These are phyloP conservation scores for Falcaria lacertinaria DNA, from an alignment of 2,888 invertebrate genomes.

Conservation along the genomic window DNA sequence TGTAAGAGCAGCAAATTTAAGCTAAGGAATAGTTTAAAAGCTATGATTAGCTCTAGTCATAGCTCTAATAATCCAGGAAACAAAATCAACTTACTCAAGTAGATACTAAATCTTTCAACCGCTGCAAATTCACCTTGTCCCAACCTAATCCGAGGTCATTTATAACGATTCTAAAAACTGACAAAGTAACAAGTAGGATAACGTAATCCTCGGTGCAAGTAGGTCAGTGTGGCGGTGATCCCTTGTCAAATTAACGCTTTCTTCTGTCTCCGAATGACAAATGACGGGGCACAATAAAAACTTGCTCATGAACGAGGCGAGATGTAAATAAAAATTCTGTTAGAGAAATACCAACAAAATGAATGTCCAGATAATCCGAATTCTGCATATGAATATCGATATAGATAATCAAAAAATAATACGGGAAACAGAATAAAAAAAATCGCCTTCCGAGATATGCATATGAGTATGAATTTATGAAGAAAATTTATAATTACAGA, in stretches of 20 bases:
- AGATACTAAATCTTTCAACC: background rate
- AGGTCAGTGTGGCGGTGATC: constrained; percentile 61
- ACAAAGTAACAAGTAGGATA: constrained; percentile 43
- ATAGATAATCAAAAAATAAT: no score
- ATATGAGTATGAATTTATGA: no score
- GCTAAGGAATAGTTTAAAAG: no score
- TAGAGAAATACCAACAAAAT: constrained; percentile 11
- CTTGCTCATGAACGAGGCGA: constrained; percentile 38
- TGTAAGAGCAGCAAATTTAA: no score
- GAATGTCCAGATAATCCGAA: no score
- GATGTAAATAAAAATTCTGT: constrained; percentile 38
- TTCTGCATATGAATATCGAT: no score
- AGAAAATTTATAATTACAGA: no score
- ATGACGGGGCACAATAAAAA: constrained; percentile 64
- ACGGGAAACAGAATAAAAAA: no score
- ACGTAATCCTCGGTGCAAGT: constrained; percentile 54
- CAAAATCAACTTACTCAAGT: no score
- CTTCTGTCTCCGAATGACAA: constrained; percentile 67
- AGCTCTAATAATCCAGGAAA: no score
- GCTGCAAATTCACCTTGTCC: constrained; percentile 6
- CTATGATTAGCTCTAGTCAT: no score
- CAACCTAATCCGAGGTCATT: constrained; percentile 16
- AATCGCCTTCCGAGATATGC: no score
- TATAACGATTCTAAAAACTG: constrained; percentile 33
- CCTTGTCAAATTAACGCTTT: constrained; percentile 77